Conservation (phyloP, 1,140 invertebrate genomes). For the Oryctes rhinoceros region DNA sequence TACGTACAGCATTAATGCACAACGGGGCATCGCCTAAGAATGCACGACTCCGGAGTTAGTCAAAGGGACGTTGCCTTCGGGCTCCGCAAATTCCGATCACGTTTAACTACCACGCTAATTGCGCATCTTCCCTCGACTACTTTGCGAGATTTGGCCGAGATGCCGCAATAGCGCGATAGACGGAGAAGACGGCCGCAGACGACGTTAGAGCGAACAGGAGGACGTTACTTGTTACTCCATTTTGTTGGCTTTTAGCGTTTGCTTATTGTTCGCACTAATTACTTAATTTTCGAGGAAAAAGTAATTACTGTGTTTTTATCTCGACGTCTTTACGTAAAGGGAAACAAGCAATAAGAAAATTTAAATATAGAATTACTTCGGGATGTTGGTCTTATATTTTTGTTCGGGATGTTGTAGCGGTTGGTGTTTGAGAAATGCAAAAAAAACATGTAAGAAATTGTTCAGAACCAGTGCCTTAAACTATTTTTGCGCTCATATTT, state of each 20-base stretch:
- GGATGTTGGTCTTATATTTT: neutral
- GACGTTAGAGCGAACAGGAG: neutral
- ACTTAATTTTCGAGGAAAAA: slow-evolving; percentile 33
- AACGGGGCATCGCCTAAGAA: neutral
- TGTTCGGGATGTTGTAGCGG: neutral
- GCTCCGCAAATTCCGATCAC: slow-evolving; percentile 25
- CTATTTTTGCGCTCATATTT: too few relatives aligned
- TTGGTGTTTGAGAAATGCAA: neutral
- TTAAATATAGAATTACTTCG: neutral
- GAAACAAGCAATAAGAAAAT: neutral
- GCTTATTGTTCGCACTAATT: slow-evolving; percentile 34
- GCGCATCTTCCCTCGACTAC: slow-evolving; percentile 6
- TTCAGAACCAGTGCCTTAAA: too few relatives aligned
- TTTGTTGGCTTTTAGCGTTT: slow-evolving; percentile 27
- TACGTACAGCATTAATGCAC: neutral
- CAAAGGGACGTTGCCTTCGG: slow-evolving; percentile 30
- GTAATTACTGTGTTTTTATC: slow-evolving; percentile 33
- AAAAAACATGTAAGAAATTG: too few relatives aligned
- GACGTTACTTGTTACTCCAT: slow-evolving; percentile 20
- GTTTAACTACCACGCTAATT: slow-evolving; percentile 34
- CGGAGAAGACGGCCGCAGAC: neutral
- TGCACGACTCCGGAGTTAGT: slow-evolving; percentile 1
- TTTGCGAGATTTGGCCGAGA: slow-evolving; percentile 14
- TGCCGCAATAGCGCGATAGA: neutral
- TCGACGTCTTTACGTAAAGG: slow-evolving; percentile 1